Evolutionary conservation across 2,797 vertebrate genomes (phyloP).

Genomic region (Nannoperca australis): DNA sequence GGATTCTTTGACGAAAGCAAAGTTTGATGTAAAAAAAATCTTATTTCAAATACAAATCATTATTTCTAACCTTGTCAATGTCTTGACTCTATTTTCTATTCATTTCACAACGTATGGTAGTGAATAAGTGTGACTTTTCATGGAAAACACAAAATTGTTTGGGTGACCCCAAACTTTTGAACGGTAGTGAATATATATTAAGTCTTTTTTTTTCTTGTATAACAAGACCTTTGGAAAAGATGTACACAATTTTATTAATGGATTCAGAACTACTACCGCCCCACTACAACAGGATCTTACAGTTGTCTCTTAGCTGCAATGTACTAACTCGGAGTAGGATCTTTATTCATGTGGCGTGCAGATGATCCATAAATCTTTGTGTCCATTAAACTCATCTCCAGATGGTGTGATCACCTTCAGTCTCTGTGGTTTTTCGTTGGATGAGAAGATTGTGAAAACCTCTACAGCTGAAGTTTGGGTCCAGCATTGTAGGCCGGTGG

Average conservation of each 20-base stretch:
- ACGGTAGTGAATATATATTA: no score
- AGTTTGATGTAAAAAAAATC: no score
- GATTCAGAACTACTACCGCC: not conserved
- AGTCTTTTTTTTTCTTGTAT: not conserved
- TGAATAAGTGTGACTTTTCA: no score
- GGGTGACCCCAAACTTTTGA: no score
- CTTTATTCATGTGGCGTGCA: not conserved
- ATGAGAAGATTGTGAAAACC: not conserved
- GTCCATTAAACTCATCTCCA: not conserved
- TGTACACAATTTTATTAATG: no score
- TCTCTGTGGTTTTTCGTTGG: not conserved
- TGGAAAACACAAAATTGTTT: no score
- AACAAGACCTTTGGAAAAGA: not conserved
- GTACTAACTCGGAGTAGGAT: not conserved
- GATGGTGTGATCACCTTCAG: not conserved
- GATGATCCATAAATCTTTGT: not conserved
- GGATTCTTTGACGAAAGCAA: no score
- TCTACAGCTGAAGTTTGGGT: not conserved
- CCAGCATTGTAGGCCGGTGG: not conserved
- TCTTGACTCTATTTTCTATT: no score
- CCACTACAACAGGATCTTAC: not conserved
- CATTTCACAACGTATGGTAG: no score
- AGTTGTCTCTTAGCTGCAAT: not conserved
- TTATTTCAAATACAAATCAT: no score
- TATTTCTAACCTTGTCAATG: no score